A percentile compares a stretch with the other conserved stretches of the same genome.
These are phyloP conservation scores for Vanessa atalanta DNA, from an alignment of 1,140 invertebrate species.

Conservation along the genomic window DNA sequence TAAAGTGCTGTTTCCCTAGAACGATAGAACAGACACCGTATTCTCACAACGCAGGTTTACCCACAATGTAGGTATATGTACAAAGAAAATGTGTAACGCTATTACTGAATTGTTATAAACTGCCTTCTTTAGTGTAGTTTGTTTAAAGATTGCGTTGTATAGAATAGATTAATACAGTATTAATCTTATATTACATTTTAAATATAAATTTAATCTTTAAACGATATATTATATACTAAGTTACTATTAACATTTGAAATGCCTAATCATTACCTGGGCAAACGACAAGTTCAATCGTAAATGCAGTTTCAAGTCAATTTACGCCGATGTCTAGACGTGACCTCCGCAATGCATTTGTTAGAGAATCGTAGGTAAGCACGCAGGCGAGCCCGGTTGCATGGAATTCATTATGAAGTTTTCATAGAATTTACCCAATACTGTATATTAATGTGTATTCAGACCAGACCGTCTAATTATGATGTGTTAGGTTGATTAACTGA, in stretches of 20 bases:
- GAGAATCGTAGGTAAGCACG: slow-evolving; percentile 7
- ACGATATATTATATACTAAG: background rate
- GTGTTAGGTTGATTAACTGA: background rate
- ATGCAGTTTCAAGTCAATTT: slow-evolving; percentile 18
- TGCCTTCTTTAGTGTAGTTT: too few species aligned
- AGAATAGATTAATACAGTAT: too few species aligned
- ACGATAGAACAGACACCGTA: background rate
- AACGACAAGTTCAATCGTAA: slow-evolving; percentile 20
- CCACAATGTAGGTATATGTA: background rate
- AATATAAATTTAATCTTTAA: background rate
- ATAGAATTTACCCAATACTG: background rate
- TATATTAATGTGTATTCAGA: background rate
- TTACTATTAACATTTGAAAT: too few species aligned
- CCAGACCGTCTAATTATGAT: background rate
- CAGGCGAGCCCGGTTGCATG: background rate
- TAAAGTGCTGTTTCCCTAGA: background rate
- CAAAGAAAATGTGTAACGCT: background rate
- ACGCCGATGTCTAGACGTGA: slow-evolving; percentile 10
- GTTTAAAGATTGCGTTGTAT: too few species aligned
- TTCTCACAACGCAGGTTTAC: background rate
- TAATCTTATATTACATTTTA: too few species aligned
- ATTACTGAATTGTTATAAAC: too few species aligned
- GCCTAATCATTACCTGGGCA: background rate
- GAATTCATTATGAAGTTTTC: slow-evolving; percentile 10
- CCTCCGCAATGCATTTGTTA: background rate